Evolutionary conservation across 1,140 invertebrate genomes (phyloP).

Genomic region (Brachionus manjavacas): DNA sequence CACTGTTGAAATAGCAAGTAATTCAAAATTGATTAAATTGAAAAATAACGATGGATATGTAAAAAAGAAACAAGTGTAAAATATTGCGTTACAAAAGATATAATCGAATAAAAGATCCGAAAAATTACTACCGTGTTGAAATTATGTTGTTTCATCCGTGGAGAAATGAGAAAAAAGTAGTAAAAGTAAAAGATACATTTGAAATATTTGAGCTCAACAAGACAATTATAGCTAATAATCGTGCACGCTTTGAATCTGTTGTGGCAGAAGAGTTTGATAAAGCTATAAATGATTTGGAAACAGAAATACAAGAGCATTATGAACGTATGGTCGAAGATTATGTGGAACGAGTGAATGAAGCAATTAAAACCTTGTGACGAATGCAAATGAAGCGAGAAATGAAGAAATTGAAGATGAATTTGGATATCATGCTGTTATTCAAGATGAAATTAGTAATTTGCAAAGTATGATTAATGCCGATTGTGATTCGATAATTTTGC

Average conservation of each 20-base stretch:
- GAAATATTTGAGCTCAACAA: not conserved
- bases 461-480: no score
- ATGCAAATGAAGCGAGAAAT: not conserved
- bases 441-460: no score
- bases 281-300: not conserved
- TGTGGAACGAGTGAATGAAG: no score
- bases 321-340: no score
- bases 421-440: no score
- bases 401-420: not conserved
- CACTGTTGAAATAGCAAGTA: no score
- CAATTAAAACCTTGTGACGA: no score
- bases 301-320: not conserved
- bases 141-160: not conserved
- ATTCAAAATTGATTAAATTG: no score
- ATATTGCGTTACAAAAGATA: not conserved
- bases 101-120: not conserved
- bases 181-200: not conserved
- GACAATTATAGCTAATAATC: not conserved
- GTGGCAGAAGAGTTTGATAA: not conserved
- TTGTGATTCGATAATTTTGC: no score
- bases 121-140: conserved; percentile 6
- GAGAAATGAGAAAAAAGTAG: not conserved
- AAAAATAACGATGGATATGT: no score
- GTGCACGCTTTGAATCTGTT: not conserved
- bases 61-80: not conserved